Base-by-base conservation (phyloP, 2,797 vertebrate species). In the Spheniscus humboldti region DNA sequence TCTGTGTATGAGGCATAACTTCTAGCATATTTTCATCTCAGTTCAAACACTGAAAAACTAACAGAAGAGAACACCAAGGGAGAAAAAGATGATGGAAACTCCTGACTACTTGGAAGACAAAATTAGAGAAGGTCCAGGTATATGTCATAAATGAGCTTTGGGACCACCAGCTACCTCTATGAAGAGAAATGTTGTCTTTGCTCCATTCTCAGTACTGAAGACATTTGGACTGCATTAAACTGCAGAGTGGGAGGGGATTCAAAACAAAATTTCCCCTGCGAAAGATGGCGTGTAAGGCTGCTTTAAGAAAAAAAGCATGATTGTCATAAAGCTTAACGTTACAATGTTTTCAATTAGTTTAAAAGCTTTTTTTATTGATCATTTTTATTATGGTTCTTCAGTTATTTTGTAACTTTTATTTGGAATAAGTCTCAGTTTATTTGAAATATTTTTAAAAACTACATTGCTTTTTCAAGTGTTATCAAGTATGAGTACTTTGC, bases 321-420 rank as follows among this genome's bases (percentile, higher is more conserved):
- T 63, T 97, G 45, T 88, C 48, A 60, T 83, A 95, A 92, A 96
- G 78, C 39, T 92, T 92, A 94, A 90, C 48, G 56, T 91, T 91
- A 94, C 37, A 75, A 72, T 4, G 5, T 96, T 97, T 97, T 95
- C 86, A 94, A 82, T 91, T 95, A 94, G 11, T 95, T 96, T 96
- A 95, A 97, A 97, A 96, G 72, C 59, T 91, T 94, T 95, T 96
- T 94, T 84, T 35, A 91, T 87, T 94, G 66, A 63, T 96, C 27
- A 72, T 94, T 96, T 97, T 95, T 86, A 77, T 77, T 91, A 63
- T 30, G 9, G 25, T 90, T 90, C 71, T 91, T 95, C 48, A 75
- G 63, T 86, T 88, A 88, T 94, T 96, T 96, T 94, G 43, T 86
- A 95, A 67, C 39, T 95, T 85, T 91, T 89, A 88, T 94, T 95